Evolutionary conservation across 1,140 invertebrate species (phyloP).

Genomic region (Bursaphelenchus mucronatus): DNA sequence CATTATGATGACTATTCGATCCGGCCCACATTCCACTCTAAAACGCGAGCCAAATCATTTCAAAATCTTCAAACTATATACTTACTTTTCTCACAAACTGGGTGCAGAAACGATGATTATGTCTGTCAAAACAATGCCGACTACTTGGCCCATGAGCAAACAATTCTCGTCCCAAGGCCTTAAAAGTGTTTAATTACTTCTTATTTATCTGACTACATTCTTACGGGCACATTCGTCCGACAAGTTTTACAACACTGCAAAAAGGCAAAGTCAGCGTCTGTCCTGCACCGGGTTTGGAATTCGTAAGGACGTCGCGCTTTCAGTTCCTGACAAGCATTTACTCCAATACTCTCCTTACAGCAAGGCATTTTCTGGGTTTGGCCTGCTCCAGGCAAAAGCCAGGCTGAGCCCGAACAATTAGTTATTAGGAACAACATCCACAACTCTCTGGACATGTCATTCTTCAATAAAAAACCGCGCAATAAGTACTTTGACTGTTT

Average conservation of each 20-base stretch:
- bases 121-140: constrained; percentile 26
- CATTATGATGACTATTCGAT: constrained; percentile 14
- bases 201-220: too few species aligned
- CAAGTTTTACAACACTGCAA: constrained; percentile 39
- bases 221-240: constrained; percentile 31
- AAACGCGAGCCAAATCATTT: background rate
- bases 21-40: constrained; percentile 16
- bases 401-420: background rate
- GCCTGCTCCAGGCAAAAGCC: background rate
- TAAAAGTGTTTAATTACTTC: too few species aligned
- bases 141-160: constrained; percentile 25
- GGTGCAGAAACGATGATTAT: constrained; percentile 20
- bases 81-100: constrained; percentile 22
- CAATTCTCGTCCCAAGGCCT: constrained; percentile 13
- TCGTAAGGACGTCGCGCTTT: background rate
- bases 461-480: background rate
- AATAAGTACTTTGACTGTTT: background rate
- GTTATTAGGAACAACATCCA: background rate
- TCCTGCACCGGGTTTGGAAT: constrained; percentile 28
- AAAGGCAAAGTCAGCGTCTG: constrained; percentile 40
- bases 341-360: constrained; percentile 32
- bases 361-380: constrained; percentile 29
- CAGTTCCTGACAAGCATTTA: constrained; percentile 23
- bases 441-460: constrained; percentile 4
- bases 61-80: constrained; percentile 6